Evolutionary conservation across 2,113 vertebrate genomes (phyloP), one percentile per base, ranked within the genome.

Genomic region (Tautogolabrus adspersus): DNA sequence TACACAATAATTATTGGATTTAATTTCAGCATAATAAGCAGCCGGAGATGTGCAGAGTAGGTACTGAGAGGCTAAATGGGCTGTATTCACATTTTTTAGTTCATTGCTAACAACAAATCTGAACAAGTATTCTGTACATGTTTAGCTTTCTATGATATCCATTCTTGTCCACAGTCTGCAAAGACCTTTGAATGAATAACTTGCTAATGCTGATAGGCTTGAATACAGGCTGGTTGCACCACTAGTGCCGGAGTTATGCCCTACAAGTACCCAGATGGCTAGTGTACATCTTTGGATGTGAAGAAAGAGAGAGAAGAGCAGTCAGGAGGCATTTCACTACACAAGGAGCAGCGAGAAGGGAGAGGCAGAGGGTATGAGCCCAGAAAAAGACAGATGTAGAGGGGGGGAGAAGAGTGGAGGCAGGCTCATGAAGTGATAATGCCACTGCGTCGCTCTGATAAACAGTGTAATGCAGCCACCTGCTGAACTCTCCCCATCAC

Each of bases 401-500:
- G 52, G 52, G 55, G 55, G 30, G 56, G 38, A 46, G 58, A 12
- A 1, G 66, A 38, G 59, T 38, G 52, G 40, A 49, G 46, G 70
- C 54, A 18, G 72, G 81, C 62, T 87, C 73, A 64, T 90, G 87
- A 86, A 87, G 89, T 75, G 88, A 83, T 84, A 86, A 88, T 85
- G 89, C 67, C 72, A 71, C 85, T 84, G 83, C 75, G 70, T 87
- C 82, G 66, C 71, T 58, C 70, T 89, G 88, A 89, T 91, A 86
- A 92, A 88, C 83, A 87, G 76, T 79, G 72, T 84, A 85, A 91
- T 83, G 90, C 82, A 90, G 89, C 88, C 87, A 89, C 88, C 88
- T 90, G 85, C 90, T 89, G 86, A 90, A 91, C 89, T 81, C 61
- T 52, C 56, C 65, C 66, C 75, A 87, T 80, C 84, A 85, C 42